These are phyloP conservation scores for Hypomecis punctinalis DNA, from an alignment of 2,888 invertebrate genomes.

Conservation along the genomic window DNA sequence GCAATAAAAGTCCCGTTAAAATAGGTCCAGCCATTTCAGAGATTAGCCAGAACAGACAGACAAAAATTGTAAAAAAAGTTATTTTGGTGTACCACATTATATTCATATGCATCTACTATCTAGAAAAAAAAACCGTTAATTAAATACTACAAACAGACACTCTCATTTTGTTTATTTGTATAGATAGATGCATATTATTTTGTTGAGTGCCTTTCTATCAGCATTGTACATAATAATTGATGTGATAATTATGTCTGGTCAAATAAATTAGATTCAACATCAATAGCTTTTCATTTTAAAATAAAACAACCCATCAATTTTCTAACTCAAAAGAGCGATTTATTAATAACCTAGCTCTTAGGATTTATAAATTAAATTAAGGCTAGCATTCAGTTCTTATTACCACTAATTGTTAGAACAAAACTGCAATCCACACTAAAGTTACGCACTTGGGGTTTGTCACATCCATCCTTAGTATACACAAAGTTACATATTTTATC, in stretches of 20 bases:
- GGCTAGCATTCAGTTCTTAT: slow-evolving; percentile 84
- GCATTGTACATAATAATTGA: background rate
- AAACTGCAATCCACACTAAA: slow-evolving; percentile 52
- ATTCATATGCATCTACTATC: too few relatives aligned
- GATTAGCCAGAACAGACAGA: too few relatives aligned
- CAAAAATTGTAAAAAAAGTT: too few relatives aligned
- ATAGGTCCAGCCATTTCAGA: too few relatives aligned
- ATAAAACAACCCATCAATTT: slow-evolving; percentile 76
- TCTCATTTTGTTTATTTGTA: too few relatives aligned
- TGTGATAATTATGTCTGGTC: slow-evolving; percentile 27
- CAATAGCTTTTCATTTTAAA: slow-evolving; percentile 41
- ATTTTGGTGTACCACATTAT: too few relatives aligned
- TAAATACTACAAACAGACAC: too few relatives aligned
- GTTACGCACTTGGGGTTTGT: slow-evolving; percentile 30
- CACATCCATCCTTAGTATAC: slow-evolving; percentile 1
- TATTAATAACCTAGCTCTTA: slow-evolving; percentile 82
- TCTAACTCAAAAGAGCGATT: slow-evolving; percentile 84
- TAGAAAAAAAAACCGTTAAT: too few relatives aligned
- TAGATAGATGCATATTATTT: too few relatives aligned
- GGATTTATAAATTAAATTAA: slow-evolving; percentile 81
- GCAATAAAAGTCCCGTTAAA: too few relatives aligned
- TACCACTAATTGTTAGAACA: slow-evolving; percentile 67
- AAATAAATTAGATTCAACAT: slow-evolving; percentile 16
- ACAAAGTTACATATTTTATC: slow-evolving; percentile 2
- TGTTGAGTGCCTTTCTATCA: background rate